Percentiles rank a stretch among this genome's conserved stretches.
Conservation (phyloP, 2,888 invertebrate species). For the Matsumyia berberina region DNA sequence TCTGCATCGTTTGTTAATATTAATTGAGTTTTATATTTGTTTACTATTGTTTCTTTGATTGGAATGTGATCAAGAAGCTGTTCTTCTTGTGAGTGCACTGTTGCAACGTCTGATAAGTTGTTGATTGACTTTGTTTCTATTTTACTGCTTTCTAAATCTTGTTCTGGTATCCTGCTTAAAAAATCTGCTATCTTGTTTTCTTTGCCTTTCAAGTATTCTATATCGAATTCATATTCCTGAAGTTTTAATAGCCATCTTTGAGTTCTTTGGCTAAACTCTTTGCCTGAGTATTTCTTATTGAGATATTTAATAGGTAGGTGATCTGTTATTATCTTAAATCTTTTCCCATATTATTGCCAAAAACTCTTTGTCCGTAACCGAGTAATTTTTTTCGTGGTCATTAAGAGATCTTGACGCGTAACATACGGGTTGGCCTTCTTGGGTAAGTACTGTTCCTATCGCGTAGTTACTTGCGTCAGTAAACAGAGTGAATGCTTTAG, state of each 20-base stretch:
- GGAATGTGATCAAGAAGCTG: conserved; percentile 9
- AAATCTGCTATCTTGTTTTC: conserved; percentile 13
- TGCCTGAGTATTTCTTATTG: not conserved
- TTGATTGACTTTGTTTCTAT: not conserved
- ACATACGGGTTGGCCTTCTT: not conserved
- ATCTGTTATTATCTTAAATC: conserved; percentile 19
- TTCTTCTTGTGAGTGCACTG: conserved; percentile 14
- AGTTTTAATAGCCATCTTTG: conserved; percentile 23
- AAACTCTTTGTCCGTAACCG: not conserved
- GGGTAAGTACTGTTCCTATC: too few species aligned
- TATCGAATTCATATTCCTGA: conserved; percentile 13
- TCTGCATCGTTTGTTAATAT: not conserved
- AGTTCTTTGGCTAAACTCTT: not conserved
- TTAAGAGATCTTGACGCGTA: conserved; percentile 5
- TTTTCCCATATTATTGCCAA: conserved; percentile 5
- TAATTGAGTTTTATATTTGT: conserved; percentile 17
- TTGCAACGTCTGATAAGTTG: conserved; percentile 8
- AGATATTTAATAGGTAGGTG: conserved; percentile 10
- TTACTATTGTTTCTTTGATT: conserved; percentile 16
- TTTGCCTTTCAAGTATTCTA: not conserved
- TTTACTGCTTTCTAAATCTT: not conserved
- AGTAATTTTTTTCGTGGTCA: conserved; percentile 15
- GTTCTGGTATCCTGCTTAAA: not conserved
- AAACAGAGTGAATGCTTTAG: conserved; percentile 30
- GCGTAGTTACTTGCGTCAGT: too few species aligned